Conservation (phyloP, 2,113 vertebrate species). For the Athene cunicularia region DNA sequence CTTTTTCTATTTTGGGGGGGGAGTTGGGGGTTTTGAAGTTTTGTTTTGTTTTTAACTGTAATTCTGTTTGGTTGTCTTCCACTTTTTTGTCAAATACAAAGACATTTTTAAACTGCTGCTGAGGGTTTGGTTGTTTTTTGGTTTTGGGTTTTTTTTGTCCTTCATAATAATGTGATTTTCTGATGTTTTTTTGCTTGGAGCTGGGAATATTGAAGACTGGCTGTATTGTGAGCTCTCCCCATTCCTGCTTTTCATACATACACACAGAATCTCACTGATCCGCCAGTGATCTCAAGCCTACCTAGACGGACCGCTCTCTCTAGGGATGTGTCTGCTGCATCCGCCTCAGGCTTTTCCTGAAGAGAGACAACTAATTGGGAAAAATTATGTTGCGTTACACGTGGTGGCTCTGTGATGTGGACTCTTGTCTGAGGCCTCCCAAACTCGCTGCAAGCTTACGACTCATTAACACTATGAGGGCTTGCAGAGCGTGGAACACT, state of each 20-base stretch:
- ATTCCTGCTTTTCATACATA: not conserved
- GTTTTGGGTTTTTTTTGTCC: conserved; percentile 21
- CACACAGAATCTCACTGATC: conserved; percentile 5
- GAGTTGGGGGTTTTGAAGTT: accelerated
- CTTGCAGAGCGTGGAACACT: not conserved
- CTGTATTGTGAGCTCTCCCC: not conserved
- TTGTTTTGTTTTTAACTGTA: not conserved
- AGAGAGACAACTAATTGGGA: conserved; percentile 59
- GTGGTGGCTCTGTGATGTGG: conserved; percentile 57
- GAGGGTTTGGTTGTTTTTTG: too few relatives aligned
- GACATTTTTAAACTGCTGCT: not conserved
- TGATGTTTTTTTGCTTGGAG: not conserved
- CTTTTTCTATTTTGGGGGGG: not conserved
- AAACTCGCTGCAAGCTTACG: not conserved
- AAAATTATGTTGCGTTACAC: conserved; percentile 44
- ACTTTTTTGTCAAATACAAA: not conserved
- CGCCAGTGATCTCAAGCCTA: conserved; percentile 43
- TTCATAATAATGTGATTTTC: not conserved
- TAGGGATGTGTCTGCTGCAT: conserved; percentile 57
- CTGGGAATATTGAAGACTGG: not conserved
- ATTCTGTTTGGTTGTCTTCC: not conserved
- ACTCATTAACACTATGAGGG: not conserved
- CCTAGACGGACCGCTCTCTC: conserved; percentile 44
- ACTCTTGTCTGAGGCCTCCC: not conserved
- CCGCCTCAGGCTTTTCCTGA: conserved; percentile 55